A percentile compares a stretch with the other conserved stretches of the same genome.
phyloP scores from a whole-genome alignment of 1,140 invertebrate genomes.

The Holcopasites calliopsidis region DNA sequence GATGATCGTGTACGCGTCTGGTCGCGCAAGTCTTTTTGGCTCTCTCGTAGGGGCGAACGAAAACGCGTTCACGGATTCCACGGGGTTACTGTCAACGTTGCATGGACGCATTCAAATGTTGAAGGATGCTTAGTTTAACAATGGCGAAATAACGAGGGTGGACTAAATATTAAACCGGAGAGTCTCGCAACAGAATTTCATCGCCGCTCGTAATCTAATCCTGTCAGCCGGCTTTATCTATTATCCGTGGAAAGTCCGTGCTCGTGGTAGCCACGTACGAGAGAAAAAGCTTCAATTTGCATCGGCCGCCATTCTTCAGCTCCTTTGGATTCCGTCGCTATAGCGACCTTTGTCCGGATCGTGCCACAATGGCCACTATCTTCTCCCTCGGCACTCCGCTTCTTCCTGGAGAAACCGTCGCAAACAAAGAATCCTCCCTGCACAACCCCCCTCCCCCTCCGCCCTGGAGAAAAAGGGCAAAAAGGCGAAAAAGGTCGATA shows the following conservation, averaged over 20 bases:
- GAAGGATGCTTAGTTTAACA: too few species aligned
- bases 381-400: conserved; percentile 59
- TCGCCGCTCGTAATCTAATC: conserved; percentile 19
- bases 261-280: conserved; percentile 37
- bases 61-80: too few species aligned
- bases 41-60: neutral
- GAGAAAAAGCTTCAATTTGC: conserved; percentile 69
- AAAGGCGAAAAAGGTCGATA: conserved; percentile 72
- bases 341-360: conserved; percentile 75
- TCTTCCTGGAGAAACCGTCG: conserved; percentile 68
- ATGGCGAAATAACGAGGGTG: too few species aligned
- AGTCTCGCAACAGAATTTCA: neutral
- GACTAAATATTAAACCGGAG: too few species aligned
- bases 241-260: conserved; percentile 44
- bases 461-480: conserved; percentile 66
- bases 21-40: neutral
- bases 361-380: conserved; percentile 75
- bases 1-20: neutral
- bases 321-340: conserved; percentile 74
- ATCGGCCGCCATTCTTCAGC: conserved; percentile 72
- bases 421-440: conserved; percentile 72
- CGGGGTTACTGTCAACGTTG: too few species aligned
- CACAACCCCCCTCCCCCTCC: conserved; percentile 25
- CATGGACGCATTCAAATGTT: too few species aligned
- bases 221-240: conserved; percentile 12